phyloP scores from a whole-genome alignment of 2,113 vertebrate species.

The Gymnarchus niloticus region DNA sequence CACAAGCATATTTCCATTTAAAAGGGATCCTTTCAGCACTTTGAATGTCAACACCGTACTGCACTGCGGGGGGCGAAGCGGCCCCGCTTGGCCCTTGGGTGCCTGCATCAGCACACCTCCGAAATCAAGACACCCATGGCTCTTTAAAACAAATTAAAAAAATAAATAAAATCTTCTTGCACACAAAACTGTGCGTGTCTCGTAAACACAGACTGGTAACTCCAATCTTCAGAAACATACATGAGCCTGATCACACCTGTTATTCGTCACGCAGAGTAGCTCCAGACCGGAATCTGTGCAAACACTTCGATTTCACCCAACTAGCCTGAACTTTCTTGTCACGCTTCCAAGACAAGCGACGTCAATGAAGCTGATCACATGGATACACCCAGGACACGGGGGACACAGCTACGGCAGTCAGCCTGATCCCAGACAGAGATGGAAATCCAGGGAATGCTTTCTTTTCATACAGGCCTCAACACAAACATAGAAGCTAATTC shows the following conservation, averaged over 20 bases:
- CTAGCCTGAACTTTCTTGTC: background rate
- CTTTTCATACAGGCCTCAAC: background rate
- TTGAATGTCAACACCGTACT: background rate
- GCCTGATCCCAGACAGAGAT: background rate
- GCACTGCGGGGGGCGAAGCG: background rate
- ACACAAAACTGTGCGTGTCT: background rate
- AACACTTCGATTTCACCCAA: background rate
- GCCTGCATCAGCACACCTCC: constrained; percentile 27
- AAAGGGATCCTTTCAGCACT: constrained; percentile 50
- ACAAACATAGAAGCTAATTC: background rate
- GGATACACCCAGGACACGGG: background rate
- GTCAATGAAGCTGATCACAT: background rate
- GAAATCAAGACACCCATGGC: background rate
- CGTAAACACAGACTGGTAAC: background rate
- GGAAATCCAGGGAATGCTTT: background rate
- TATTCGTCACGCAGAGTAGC: background rate
- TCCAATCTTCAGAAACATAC: background rate
- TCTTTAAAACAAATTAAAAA: background rate
- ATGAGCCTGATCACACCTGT: background rate
- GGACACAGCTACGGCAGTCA: background rate
- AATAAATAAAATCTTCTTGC: background rate
- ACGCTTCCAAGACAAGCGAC: background rate
- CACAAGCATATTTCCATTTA: constrained; percentile 69
- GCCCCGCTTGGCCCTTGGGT: background rate
- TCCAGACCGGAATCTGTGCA: background rate